Base-by-base conservation (phyloP, 2,797 vertebrate genomes). In the Synanceia verrucosa region DNA sequence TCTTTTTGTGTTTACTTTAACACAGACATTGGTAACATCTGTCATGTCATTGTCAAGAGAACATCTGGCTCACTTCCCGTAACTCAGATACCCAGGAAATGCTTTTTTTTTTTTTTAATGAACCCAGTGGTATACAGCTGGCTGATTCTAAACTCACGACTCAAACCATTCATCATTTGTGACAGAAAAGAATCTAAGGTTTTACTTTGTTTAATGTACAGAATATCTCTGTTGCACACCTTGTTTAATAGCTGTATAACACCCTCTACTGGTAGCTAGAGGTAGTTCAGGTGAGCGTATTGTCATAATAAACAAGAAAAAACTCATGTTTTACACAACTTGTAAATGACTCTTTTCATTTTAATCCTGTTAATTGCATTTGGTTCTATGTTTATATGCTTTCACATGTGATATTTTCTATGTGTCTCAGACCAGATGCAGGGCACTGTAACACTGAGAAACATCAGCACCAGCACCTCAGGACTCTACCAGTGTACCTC, bases 401-500 rank as follows among this genome's bases (percentile, higher is more conserved):
- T 47, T 4, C 3, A 37, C 3, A 12, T 65, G 51, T 64, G 70
- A 24, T 23, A 77, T 2, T 55, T 2, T 68, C 39, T 79, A 41
- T 88, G 50, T 83, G 19, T 76, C 23, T 46, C 91, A 99, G 97
- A 99, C 93, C 97, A 97, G 92, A 96, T 97, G 93, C 97, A 97
- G 91, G 98, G 98, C 50, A 97, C 96, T 12, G 96, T 98, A 70
- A 94, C 95, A 46, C 93, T 99, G 76, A 95, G 96, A 89, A 99
- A 99, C 93, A 97, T 99, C 91, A 99, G 97, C 83, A 92, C 93
- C 82, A 89, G 93, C 82, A 96, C 96, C 69, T 98, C 97, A 73
- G 98, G 98, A 75, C 92, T 96, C 81, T 99, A 99, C 91, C 98
- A 99, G 90, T 99, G 98, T 47, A 95, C 96, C 65, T 96, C 96